Evolutionary conservation across 2,888 invertebrate species (phyloP), one percentile per base, ranked within the genome.

Genomic region (Cremastinae sp.): DNA sequence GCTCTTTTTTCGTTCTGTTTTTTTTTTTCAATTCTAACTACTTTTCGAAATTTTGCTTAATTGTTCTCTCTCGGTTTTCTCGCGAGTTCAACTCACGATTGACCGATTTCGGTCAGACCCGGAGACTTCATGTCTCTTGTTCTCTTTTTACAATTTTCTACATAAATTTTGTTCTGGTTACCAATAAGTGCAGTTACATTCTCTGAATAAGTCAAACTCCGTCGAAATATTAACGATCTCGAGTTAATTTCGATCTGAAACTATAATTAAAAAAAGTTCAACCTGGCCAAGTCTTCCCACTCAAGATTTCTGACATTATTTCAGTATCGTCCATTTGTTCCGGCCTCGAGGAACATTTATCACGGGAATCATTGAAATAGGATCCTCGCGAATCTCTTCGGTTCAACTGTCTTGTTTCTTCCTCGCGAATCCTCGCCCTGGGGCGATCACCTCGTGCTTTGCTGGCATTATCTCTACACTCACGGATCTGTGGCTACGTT

Each of bases 401-500:
- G 18, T 61, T 34, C 9, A n/a, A 28, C 28, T 20, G 0, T 38
- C 36, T n/a, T 53, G 16, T 10, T 16, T 38, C 10, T 22, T 18
- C 22, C 41, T 74, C 71, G 74, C 49, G 22, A 49, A 41, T 10
- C 43, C 61, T 28, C 10, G 9, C 36, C 51, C 10, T 58, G 65
- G 49, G 47, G 74, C 45, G 58, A 16, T 51, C 9, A 12, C 43
- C 47, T 34, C 61, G 59, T 16, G 51, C 54, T 68, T 68, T 49
- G 22, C 62, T 47, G 28, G 64, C 53, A 41, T 64, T 64, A 54
- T 73, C 47, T 70, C 61, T 77, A 66, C 82, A 64, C 43, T 78
- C 70, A 58, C 75, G 71, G 75, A 82, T 82, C 84, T 80, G 81
- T 82, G 81, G 71, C 79, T 79, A 54, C 66, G 59, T 77, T 87